Evolutionary conservation across 2,888 invertebrate species (phyloP), one percentile per base, ranked within the genome.

Genomic region (Napeogenes inachia): DNA sequence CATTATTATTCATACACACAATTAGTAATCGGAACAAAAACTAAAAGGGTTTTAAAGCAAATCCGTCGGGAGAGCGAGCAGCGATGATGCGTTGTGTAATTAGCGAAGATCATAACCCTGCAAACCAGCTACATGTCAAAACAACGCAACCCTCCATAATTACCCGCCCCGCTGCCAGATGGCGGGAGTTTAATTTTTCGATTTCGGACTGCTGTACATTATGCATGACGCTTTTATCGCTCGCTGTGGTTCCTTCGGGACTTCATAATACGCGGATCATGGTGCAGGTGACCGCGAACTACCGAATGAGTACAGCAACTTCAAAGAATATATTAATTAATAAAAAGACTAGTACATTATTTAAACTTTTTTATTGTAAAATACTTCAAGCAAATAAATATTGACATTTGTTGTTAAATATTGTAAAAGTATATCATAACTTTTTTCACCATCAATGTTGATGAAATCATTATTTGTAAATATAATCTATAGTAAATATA

Each of bases 211-310:
- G 77, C 77, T 71, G 75, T 89, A 80, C 85, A 89, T 89, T 84
- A 89, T 89, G 88, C 83, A 89, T 85, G 85, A 87, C 78, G 89
- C 89, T 89, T 89, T 89, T 89, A 89, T 89, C 89, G 88, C 87
- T 83, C 75, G 79, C 83, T 81, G 85, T 78, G 84, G 84, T 79
- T 87, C 88, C 89, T 87, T 85, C 83, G 89, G 89, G 89, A 87
- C 77, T 78, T 74, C 67, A 65, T 66, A 66, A 68, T 50, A 21
- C 53, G 50, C 46, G 73, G 73, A 8, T 4, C 57, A 65, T 68
- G 73, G 6, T 5, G 70, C 1, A 46, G 64, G 75, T 67, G 65
- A n/a, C 0, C 70, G 80, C 78, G 76, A 62, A 45, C 21, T 21
- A 21, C 21, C 21, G 21, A 21, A 21, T 21, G 21, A 21, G 1